Conservation (phyloP, 2,113 vertebrate genomes). For the Halcyon senegalensis region DNA sequence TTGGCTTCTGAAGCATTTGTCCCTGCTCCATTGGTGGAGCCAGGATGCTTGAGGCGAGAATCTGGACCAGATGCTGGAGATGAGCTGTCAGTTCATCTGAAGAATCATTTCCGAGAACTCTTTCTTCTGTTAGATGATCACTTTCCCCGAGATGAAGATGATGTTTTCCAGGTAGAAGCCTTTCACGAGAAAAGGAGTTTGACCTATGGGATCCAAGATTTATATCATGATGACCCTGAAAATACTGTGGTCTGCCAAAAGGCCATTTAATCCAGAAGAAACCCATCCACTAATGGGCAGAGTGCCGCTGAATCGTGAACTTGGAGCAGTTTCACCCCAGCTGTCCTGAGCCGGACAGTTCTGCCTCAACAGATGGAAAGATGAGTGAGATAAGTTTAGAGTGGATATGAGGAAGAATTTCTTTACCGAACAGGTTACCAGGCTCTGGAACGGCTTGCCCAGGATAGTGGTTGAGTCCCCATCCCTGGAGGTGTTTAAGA, state of each 20-base stretch:
- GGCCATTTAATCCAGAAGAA: neutral
- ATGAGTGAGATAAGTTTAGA: no score
- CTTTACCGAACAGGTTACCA: no score
- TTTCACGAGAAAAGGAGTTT: neutral
- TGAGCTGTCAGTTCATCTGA: neutral
- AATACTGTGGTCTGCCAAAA: neutral
- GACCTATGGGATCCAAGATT: neutral
- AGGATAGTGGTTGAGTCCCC: no score
- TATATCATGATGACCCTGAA: neutral
- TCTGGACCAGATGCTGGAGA: neutral
- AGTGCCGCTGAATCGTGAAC: neutral
- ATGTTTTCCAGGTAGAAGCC: neutral
- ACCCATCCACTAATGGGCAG: neutral
- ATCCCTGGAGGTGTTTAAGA: no score
- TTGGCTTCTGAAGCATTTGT: neutral
- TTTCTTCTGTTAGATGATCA: neutral
- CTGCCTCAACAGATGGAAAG: neutral
- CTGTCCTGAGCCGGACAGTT: neutral
- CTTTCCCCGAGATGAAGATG: neutral
- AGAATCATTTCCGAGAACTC: neutral
- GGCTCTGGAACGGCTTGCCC: no score
- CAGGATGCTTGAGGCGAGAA: neutral
- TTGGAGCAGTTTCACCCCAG: rapidly evolving
- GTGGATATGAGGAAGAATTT: no score
- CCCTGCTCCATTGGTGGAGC: neutral